Evolutionary conservation across 1,140 invertebrate genomes (phyloP), one percentile per base, ranked within the genome.

Genomic region (Heliconius himera): DNA sequence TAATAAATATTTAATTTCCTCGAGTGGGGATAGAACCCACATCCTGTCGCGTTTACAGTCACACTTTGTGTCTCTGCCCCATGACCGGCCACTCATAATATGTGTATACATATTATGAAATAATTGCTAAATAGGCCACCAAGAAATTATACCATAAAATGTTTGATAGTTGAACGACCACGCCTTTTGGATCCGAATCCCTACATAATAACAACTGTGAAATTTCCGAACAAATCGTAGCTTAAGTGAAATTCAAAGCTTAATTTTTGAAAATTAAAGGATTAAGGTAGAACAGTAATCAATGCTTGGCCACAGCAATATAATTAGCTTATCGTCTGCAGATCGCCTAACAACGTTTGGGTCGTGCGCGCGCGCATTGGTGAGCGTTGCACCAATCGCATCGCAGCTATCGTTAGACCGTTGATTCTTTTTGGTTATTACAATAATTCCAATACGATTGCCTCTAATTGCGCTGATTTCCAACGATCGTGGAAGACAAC

Each of bases 361-460:
- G 76, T 88, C 87, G 87, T 91, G 91, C 89, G 91, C 89, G 80
- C 87, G 91, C 90, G 93, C 91, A 94, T 93, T 94, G 93, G 93
- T 79, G 84, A 83, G 79, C 84, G 79, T 77, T 84, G 79, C 82
- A 82, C 93, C 93, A 94, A 94, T 94, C 82, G 87, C 81, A 80
- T 83, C 76, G 80, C 88, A 56, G 70, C 89, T 81, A 88, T 91
- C 87, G 88, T 92, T 92, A 90, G 86, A 89, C 78, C 87, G 90
- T 93, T 89, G 88, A 94, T 93, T 93, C 87, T 94, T 94, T 94
- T 93, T 88, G 87, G 90, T 94, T 93, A 94, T 94, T 94, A 94
- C 91, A 94, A 94, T 94, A 93, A 94, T 93, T 93, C 84, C 88
- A 81, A 88, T 89, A 92, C 91, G 89, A 94, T 93, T 92, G 85